A percentile compares a stretch with the other conserved stretches of the same genome.
These are phyloP conservation scores for Caenorhabditis sp. DNA, from an alignment of 2,888 invertebrate species.

Conservation along the genomic window DNA sequence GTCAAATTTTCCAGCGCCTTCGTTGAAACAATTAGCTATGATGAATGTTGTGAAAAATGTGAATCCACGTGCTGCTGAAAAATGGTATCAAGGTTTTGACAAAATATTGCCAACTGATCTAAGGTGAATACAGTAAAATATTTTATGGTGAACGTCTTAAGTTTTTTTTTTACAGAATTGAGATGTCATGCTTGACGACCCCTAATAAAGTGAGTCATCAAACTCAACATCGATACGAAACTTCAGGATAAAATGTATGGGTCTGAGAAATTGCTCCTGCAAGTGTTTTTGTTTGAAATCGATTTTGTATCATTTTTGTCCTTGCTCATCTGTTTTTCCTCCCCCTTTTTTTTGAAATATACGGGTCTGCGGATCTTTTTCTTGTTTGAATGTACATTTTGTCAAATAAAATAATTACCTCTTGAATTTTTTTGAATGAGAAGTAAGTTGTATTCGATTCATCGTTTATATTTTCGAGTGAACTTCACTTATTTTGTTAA, in stretches of 20 bases:
- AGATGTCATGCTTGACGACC: constrained; percentile 26
- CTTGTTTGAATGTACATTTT: no score
- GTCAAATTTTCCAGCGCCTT: constrained; percentile 15
- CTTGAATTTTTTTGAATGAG: no score
- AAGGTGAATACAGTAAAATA: neutral
- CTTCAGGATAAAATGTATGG: constrained; percentile 34
- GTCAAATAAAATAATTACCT: no score
- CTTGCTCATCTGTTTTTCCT: no score
- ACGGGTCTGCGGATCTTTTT: no score
- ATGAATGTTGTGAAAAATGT: constrained; percentile 2
- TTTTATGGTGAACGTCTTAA: neutral
- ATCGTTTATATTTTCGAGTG: no score
- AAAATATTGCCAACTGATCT: constrained; percentile 16
- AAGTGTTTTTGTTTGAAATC: no score
- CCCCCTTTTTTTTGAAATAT: no score
- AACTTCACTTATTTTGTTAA: no score
- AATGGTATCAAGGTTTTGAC: constrained; percentile 14
- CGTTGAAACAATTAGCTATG: constrained; percentile 23
- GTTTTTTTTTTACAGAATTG: constrained; percentile 24
- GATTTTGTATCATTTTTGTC: neutral
- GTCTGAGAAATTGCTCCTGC: no score
- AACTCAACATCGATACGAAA: constrained; percentile 11
- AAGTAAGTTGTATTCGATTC: no score
- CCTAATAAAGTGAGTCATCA: constrained; percentile 15
- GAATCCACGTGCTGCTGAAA: neutral